These are phyloP conservation scores for Ptychoptera albimana DNA, from an alignment of 2,888 invertebrate species.

Conservation along the genomic window DNA sequence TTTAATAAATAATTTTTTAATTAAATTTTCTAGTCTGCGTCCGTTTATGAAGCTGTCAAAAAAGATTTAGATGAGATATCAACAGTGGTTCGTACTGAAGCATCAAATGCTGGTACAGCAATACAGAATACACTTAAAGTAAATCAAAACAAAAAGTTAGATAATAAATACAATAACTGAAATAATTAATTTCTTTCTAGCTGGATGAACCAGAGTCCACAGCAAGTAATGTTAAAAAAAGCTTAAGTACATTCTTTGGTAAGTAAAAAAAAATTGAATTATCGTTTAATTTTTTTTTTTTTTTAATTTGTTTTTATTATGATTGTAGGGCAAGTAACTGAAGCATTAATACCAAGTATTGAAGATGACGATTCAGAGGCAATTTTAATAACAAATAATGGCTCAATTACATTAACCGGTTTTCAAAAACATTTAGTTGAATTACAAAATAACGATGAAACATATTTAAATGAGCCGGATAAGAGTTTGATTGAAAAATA, in stretches of 20 bases:
- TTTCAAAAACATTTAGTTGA: constrained; percentile 49
- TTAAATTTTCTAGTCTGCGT: constrained; percentile 40
- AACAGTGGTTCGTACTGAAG: constrained; percentile 52
- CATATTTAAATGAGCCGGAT: constrained; percentile 53
- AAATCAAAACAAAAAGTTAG: neutral
- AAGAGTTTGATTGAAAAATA: constrained; percentile 35
- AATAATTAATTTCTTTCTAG: constrained; percentile 23
- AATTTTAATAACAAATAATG: constrained; percentile 47
- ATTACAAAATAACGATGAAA: constrained; percentile 53
- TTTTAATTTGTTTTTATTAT: no score
- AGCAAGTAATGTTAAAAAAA: constrained; percentile 52
- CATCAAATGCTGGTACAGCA: constrained; percentile 47
- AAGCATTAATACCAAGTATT: constrained; percentile 48
- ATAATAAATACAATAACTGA: neutral
- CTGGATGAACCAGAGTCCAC: constrained; percentile 55
- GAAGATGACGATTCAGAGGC: constrained; percentile 56
- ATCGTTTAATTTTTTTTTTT: no score
- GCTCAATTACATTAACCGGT: constrained; percentile 47
- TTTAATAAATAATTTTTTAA: neutral
- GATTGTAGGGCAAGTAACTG: constrained; percentile 43
- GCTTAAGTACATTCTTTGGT: constrained; percentile 49
- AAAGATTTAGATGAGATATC: constrained; percentile 61
- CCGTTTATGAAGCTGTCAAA: constrained; percentile 60
- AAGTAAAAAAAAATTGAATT: no score
- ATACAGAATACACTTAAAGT: constrained; percentile 27